Conservation (phyloP, 1,140 invertebrate genomes). For the Potamilus streckersoni region DNA sequence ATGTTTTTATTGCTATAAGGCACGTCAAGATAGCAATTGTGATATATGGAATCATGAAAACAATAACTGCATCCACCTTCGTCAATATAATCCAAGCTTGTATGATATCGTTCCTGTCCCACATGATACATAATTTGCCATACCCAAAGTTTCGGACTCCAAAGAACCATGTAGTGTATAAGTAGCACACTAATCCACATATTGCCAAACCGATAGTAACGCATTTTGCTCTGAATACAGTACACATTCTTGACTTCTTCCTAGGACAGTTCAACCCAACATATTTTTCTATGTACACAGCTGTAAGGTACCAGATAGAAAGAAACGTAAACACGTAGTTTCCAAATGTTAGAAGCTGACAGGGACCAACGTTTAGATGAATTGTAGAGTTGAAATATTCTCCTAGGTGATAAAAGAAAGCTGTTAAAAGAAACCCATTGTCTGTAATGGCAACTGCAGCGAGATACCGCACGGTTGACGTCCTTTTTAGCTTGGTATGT, state of each 20-base stretch:
- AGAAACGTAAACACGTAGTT: slow-evolving; percentile 50
- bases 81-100: slow-evolving; percentile 27
- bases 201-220: slow-evolving; percentile 39
- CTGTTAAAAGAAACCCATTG: slow-evolving; percentile 68
- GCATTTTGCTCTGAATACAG: slow-evolving; percentile 45
- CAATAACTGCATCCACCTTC: slow-evolving; percentile 32
- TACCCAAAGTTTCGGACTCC: slow-evolving; percentile 10
- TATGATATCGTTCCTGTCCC: slow-evolving; percentile 14
- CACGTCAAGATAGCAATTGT: slow-evolving; percentile 27
- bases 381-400: slow-evolving; percentile 29
- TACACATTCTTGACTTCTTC: slow-evolving; percentile 46
- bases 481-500: slow-evolving; percentile 71
- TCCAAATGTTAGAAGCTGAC: slow-evolving; percentile 46
- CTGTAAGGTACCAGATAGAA: slow-evolving; percentile 55
- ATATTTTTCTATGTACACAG: slow-evolving; percentile 53
- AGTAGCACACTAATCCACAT: slow-evolving; percentile 37
- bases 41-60: slow-evolving; percentile 34
- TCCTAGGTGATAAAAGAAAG: slow-evolving; percentile 34
- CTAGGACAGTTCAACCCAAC: slow-evolving; percentile 51
- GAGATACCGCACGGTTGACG: slow-evolving; percentile 74
- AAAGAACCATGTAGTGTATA: slow-evolving; percentile 48
- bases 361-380: slow-evolving; percentile 32
- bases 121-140: slow-evolving; percentile 12
- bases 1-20: slow-evolving; percentile 29
- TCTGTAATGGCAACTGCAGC: slow-evolving; percentile 72